Evolutionary conservation across 2,888 invertebrate genomes (phyloP), one percentile per base, ranked within the genome.

Genomic region (Carcina quercana): DNA sequence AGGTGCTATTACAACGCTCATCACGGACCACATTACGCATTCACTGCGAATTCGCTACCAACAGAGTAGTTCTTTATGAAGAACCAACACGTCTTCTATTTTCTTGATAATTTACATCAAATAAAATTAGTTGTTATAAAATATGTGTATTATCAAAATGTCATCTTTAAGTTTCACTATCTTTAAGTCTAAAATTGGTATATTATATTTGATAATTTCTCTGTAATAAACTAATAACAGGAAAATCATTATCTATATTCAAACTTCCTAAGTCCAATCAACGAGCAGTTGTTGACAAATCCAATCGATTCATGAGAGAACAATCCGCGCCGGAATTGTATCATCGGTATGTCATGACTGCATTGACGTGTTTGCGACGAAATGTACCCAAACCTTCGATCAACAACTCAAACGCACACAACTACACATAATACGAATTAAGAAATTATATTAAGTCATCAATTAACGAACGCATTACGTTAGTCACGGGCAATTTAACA

Each of bases 271-370:
- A n/a, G n/a, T n/a, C n/a, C n/a, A n/a, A n/a, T n/a, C n/a, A n/a
- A n/a, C n/a, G n/a, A n/a, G n/a, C n/a, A n/a, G n/a, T 28, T 17
- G 31, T 32, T 28, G 17, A 27, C 29, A 19, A 29, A 32, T 36
- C 28, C 31, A n/a, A 35, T 30, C 31, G 32, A 45, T 37, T 40
- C 35, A 37, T 33, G 28, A 34, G 30, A 30, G 43, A 45, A 45
- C 44, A 38, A 48, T 38, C 45, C 46, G 38, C 38, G 40, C 43
- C 47, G 53, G 58, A 53, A 68, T 61, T 66, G 59, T 63, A 58
- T 70, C 64, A 65, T 60, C 53, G 47, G 53, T 59, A 60, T 61
- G 57, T 50, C 59, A 59, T 61, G 57, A 55, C 45, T 53, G 47
- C 44, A 25, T 28, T 37, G 34, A 33, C 33, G 44, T 44, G 43